phyloP scores from a whole-genome alignment of 2,797 vertebrate species.

The Malurus leucopterus region DNA sequence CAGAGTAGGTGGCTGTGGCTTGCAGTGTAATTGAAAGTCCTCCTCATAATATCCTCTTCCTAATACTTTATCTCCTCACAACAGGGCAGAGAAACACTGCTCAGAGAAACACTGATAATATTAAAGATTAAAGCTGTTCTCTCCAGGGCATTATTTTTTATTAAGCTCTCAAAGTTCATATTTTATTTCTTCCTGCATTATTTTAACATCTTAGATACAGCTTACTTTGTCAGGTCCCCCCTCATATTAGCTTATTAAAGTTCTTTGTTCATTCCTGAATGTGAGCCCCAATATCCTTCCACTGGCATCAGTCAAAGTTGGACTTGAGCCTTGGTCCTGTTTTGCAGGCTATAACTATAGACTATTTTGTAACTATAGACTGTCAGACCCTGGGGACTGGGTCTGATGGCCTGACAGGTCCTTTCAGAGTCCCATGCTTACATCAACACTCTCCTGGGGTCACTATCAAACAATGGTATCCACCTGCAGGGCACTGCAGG shows the following conservation, averaged over 20 bases:
- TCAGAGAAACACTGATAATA: background rate
- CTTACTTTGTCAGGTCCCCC: background rate
- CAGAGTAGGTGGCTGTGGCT: background rate
- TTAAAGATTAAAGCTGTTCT: background rate
- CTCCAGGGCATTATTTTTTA: background rate
- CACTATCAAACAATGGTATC: background rate
- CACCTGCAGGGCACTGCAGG: background rate
- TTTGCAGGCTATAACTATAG: background rate
- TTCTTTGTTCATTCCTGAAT: background rate
- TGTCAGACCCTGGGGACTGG: fast-evolving
- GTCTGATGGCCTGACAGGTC: background rate
- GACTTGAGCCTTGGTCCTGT: background rate
- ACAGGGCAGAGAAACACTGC: background rate
- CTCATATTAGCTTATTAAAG: background rate
- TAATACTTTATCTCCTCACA: background rate
- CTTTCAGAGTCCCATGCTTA: background rate
- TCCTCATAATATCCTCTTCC: background rate
- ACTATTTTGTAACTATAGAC: background rate
- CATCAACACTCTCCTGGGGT: background rate
- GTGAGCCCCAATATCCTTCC: background rate
- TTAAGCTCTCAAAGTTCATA: background rate
- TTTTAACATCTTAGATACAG: background rate
- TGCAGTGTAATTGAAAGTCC: background rate
- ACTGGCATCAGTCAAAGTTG: background rate
- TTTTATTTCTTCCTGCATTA: conserved; percentile 15